phyloP scores from a whole-genome alignment of 1,140 invertebrate species.

The Vanessa atalanta region DNA sequence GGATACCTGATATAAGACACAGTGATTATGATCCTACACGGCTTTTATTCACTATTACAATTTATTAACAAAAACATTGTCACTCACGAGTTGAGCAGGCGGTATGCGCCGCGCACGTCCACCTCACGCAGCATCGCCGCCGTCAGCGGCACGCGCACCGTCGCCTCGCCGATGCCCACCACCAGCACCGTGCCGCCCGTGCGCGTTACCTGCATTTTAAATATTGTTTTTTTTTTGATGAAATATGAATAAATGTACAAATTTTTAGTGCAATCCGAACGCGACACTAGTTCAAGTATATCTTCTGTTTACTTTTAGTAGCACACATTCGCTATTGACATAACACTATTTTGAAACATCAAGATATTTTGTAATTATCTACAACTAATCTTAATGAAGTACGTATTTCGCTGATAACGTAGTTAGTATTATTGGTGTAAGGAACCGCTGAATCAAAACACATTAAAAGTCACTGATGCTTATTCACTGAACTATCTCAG shows the following conservation, averaged over 20 bases:
- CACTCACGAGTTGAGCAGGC: conserved; percentile 93
- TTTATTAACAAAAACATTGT: not conserved
- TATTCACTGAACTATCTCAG: no score
- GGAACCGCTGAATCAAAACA: no score
- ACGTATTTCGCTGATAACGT: no score
- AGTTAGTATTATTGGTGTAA: no score
- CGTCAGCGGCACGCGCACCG: conserved; percentile 89
- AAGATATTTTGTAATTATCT: not conserved
- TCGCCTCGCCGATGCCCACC: conserved; percentile 90
- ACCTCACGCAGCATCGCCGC: conserved; percentile 91
- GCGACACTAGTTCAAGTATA: no score
- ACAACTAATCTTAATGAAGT: no score
- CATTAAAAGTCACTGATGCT: no score
- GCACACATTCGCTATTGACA: not conserved
- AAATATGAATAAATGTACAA: no score
- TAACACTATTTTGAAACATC: not conserved
- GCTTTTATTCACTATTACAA: not conserved
- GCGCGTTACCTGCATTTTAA: conserved; percentile 85
- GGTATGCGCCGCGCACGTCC: conserved; percentile 93
- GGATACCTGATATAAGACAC: conserved; percentile 84
- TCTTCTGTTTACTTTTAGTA: not conserved
- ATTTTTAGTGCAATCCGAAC: no score
- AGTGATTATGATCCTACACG: not conserved
- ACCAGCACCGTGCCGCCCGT: conserved; percentile 90
- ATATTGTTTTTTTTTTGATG: not conserved